A percentile compares a stretch with the other conserved stretches of the same genome.
phyloP scores from a whole-genome alignment of 2,797 vertebrate genomes.

The Sorex maritimensis region DNA sequence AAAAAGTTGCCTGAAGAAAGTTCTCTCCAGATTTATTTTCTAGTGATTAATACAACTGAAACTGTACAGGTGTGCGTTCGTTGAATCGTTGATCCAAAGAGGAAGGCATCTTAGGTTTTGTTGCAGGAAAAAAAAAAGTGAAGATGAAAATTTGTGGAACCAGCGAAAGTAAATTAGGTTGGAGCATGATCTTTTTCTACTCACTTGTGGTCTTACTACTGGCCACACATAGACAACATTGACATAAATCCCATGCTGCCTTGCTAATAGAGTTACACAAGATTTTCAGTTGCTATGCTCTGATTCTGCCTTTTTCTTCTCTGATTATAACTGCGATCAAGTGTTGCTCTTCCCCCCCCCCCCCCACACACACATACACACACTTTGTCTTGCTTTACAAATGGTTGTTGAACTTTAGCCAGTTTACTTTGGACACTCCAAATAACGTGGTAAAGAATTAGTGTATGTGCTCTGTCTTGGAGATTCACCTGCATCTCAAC shows the following conservation, averaged over 20 bases:
- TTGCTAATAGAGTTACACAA: neutral
- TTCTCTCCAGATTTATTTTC: slow-evolving; percentile 1
- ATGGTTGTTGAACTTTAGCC: neutral
- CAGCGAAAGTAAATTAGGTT: slow-evolving; percentile 23
- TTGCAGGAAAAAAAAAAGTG: slow-evolving; percentile 29
- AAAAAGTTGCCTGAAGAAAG: slow-evolving; percentile 30
- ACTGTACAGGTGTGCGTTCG: neutral
- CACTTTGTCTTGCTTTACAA: slow-evolving; percentile 26
- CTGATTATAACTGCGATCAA: neutral
- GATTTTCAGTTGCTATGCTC: slow-evolving; percentile 43
- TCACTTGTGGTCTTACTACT: neutral
- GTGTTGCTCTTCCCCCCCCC: neutral
- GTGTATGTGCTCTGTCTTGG: too few species aligned
- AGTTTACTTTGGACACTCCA: neutral
- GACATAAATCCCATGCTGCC: neutral
- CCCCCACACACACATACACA: too few species aligned
- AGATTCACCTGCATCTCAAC: too few species aligned
- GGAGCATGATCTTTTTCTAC: neutral
- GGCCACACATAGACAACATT: neutral
- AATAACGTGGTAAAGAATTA: neutral
- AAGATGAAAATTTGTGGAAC: slow-evolving; percentile 18
- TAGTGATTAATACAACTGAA: slow-evolving; percentile 33
- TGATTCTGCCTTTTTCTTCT: neutral
- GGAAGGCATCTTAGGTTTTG: neutral
- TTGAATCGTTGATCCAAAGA: neutral